Conservation (phyloP, 1,140 invertebrate genomes). For the Uloborus diversus region DNA sequence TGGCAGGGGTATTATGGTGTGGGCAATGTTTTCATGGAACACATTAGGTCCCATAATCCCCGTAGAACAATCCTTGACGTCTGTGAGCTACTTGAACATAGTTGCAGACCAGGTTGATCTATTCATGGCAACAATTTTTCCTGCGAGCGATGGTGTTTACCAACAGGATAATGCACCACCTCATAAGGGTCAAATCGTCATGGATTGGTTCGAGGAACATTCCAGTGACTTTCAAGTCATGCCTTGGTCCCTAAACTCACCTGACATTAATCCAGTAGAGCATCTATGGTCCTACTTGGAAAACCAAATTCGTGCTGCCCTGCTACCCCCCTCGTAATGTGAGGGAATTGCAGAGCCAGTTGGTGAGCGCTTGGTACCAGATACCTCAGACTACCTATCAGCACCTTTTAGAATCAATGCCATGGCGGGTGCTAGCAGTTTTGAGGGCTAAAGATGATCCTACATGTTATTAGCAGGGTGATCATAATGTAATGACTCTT, state of each 20-base stretch:
- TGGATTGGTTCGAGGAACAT: neutral
- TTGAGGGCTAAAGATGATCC: neutral
- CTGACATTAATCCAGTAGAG: neutral
- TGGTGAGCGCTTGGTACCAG: too few relatives aligned
- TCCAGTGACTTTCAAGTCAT: conserved; percentile 3
- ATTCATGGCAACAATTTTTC: neutral
- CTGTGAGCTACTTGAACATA: neutral
- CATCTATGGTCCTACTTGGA: neutral
- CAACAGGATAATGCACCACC: neutral
- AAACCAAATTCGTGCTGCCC: neutral
- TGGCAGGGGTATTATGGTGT: neutral
- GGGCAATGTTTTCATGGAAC: neutral
- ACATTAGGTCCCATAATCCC: conserved; percentile 2
- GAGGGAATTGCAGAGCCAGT: neutral
- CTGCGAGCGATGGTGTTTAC: neutral
- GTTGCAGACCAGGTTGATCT: neutral
- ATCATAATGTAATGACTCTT: neutral
- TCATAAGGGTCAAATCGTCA: neutral
- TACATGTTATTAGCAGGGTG: conserved; percentile 1
- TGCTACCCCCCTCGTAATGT: neutral
- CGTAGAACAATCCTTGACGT: neutral
- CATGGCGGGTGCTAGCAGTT: neutral
- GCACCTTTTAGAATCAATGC: neutral
- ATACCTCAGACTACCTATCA: neutral
- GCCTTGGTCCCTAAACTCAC: neutral